Conservation (phyloP, 2,113 vertebrate genomes). For the Dasyurus viverrinus region DNA sequence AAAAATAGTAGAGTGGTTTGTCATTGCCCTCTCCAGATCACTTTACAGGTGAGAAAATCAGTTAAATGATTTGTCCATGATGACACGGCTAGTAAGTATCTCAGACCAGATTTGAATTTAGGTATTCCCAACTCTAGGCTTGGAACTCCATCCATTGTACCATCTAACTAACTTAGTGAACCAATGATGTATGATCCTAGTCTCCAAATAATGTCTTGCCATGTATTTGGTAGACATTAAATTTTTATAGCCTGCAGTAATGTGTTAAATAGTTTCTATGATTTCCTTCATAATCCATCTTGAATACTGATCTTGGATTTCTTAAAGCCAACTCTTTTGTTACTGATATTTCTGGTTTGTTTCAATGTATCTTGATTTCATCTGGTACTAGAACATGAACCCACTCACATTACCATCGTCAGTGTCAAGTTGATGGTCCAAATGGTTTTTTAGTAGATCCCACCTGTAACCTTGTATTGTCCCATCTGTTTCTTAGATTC, state of each 20-base stretch:
- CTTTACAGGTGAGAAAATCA: not conserved
- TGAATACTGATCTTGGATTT: not conserved
- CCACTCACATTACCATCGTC: not conserved
- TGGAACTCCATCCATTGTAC: too few species aligned
- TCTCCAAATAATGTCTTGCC: not conserved
- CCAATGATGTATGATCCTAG: not conserved
- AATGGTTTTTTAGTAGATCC: not conserved
- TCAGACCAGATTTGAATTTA: not conserved
- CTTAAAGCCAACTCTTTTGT: not conserved
- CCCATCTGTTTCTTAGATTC: not conserved
- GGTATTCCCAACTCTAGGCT: not conserved
- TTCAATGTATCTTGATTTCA: not conserved
- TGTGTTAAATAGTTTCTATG: not conserved
- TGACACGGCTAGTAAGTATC: not conserved
- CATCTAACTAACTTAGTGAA: not conserved
- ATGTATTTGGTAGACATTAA: not conserved
- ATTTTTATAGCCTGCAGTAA: not conserved
- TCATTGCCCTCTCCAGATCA: not conserved
- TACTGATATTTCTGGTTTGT: not conserved
- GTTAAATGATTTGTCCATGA: not conserved
- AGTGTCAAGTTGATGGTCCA: not conserved
- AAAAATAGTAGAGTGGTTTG: not conserved
- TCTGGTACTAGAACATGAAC: not conserved
- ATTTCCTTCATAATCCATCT: too few species aligned
- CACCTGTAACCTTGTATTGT: not conserved